Conservation (phyloP, 2,888 invertebrate genomes). For the Thymelicus lineola region DNA sequence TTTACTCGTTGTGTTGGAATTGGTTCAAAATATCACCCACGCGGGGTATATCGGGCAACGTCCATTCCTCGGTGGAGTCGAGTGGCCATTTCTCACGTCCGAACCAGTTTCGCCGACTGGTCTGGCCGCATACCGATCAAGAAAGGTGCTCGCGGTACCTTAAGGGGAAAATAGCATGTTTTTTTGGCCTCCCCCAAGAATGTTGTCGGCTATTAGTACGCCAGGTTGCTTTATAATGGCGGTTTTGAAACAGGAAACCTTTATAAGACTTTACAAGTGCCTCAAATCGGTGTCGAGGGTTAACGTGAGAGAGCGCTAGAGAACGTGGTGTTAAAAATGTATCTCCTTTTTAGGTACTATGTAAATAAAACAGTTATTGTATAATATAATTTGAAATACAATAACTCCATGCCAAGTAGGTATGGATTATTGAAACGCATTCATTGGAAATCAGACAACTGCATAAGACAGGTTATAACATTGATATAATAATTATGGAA, state of each 20-base stretch:
- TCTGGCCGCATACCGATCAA: conserved; percentile 74
- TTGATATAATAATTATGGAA: neutral
- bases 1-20: conserved; percentile 48
- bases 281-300: neutral
- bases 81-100: conserved; percentile 77
- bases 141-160: conserved; percentile 76
- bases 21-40: conserved; percentile 57
- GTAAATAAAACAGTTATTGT: too few relatives aligned
- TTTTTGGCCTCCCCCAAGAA: conserved; percentile 66
- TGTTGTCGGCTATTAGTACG: conserved; percentile 60
- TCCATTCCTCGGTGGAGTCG: conserved; percentile 48
- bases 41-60: conserved; percentile 66
- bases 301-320: neutral
- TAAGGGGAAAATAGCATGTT: conserved; percentile 72
- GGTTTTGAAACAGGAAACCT: conserved; percentile 50
- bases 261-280: conserved; percentile 23
- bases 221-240: conserved; percentile 56
- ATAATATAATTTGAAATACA: too few relatives aligned
- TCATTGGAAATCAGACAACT: conserved; percentile 45
- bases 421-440: conserved; percentile 49
- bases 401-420: too few relatives aligned
- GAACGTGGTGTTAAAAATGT: neutral
- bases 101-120: conserved; percentile 71
- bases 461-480: conserved; percentile 30
- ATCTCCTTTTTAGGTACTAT: too few relatives aligned